Conservation (phyloP, 2,888 invertebrate genomes). For the Acanthosepion esculentum region DNA sequence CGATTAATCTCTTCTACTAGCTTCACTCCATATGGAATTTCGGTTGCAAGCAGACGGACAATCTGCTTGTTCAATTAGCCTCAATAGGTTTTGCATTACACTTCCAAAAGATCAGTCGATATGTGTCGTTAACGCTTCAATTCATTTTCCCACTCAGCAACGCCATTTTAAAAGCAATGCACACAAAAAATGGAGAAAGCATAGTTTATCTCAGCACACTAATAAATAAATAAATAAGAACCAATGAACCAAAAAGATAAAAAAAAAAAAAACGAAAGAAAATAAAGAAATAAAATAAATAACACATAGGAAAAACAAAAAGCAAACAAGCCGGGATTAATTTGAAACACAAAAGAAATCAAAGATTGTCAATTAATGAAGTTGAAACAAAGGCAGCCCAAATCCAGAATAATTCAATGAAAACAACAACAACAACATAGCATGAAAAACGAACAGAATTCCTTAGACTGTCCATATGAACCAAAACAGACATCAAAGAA, state of each 20-base stretch:
- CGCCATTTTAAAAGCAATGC: not conserved
- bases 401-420: not conserved
- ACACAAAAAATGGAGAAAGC: not conserved
- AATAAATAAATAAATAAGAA: conserved; percentile 33
- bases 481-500: not conserved
- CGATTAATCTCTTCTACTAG: not conserved
- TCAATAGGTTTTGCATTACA: not conserved
- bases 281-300: too few species aligned
- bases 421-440: not conserved
- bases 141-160: not conserved
- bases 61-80: conserved; percentile 22
- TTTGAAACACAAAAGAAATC: not conserved
- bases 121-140: conserved; percentile 21
- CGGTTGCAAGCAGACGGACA: not conserved
- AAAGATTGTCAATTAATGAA: conserved; percentile 11
- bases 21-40: not conserved
- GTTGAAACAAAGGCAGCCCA: not conserved
- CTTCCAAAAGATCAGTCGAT: conserved; percentile 6
- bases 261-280: not conserved
- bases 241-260: conserved; percentile 33
- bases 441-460: too few species aligned
- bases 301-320: not conserved
- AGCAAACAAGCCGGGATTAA: not conserved
- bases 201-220: not conserved
- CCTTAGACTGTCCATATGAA: not conserved